phyloP scores from a whole-genome alignment of 2,113 vertebrate species.

The Thalassarche chlororhynchos region DNA sequence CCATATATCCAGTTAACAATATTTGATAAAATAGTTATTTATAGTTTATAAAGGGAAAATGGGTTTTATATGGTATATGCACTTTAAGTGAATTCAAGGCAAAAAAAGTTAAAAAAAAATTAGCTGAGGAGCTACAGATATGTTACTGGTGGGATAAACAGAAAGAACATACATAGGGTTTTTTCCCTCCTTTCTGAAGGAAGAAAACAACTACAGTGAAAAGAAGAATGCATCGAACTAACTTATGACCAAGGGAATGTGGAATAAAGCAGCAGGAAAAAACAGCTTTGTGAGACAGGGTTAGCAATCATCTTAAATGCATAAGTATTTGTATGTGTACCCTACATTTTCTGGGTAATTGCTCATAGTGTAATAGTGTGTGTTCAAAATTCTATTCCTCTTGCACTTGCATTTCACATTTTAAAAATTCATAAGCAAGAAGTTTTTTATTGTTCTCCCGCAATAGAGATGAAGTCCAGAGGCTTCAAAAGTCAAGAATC shows the following conservation, averaged over 20 bases:
- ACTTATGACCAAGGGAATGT: background rate
- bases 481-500: background rate
- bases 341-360: background rate
- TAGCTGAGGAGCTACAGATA: background rate
- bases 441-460: background rate
- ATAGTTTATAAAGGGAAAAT: background rate
- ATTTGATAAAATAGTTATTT: background rate
- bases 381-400: background rate
- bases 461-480: background rate
- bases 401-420: background rate
- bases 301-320: background rate
- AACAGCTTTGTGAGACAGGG: background rate
- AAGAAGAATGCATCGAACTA: background rate
- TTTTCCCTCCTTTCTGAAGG: background rate
- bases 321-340: background rate
- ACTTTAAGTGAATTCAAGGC: background rate
- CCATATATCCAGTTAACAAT: background rate
- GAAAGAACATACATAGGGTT: background rate
- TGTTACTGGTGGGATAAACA: background rate
- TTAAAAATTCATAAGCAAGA: conserved; percentile 16
- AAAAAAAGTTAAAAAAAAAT: background rate
- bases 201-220: background rate
- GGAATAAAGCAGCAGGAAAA: background rate
- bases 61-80: background rate
- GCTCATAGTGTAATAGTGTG: background rate